phyloP scores from a whole-genome alignment of 2,888 invertebrate species.

The Hecatera dysodea region DNA sequence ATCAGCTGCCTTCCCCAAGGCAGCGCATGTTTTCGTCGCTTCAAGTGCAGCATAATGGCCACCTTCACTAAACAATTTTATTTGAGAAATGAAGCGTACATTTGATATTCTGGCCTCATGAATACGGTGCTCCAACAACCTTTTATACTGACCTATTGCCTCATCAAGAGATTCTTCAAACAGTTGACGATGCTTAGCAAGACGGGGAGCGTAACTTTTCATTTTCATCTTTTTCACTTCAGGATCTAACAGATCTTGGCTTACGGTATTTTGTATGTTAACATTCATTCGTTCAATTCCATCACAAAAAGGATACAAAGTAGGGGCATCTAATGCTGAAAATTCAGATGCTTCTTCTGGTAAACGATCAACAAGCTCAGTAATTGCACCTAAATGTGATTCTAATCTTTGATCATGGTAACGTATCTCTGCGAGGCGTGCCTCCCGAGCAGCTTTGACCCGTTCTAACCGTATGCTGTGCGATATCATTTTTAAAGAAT shows the following conservation, averaged over 20 bases:
- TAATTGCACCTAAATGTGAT: conserved; percentile 80
- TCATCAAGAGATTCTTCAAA: conserved; percentile 79
- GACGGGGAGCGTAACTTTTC: conserved; percentile 78
- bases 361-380: conserved; percentile 72
- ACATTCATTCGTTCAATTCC: conserved; percentile 75
- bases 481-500: conserved; percentile 80
- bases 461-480: conserved; percentile 81
- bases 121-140: conserved; percentile 72
- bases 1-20: conserved; percentile 77
- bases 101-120: conserved; percentile 83
- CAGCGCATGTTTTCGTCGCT: conserved; percentile 71
- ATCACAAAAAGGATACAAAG: conserved; percentile 77
- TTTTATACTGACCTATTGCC: conserved; percentile 71
- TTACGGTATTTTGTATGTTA: conserved; percentile 70
- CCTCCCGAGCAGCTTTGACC: conserved; percentile 74
- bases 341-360: conserved; percentile 74
- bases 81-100: conserved; percentile 76
- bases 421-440: conserved; percentile 76
- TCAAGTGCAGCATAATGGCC: conserved; percentile 79
- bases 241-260: conserved; percentile 67
- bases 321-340: conserved; percentile 72
- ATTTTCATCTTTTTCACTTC: conserved; percentile 80
- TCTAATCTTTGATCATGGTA: conserved; percentile 78
- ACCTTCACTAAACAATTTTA: conserved; percentile 79
- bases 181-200: conserved; percentile 74